These are phyloP conservation scores for Chaetorhynchus papuensis DNA, from an alignment of 2,113 vertebrate genomes.

Conservation along the genomic window DNA sequence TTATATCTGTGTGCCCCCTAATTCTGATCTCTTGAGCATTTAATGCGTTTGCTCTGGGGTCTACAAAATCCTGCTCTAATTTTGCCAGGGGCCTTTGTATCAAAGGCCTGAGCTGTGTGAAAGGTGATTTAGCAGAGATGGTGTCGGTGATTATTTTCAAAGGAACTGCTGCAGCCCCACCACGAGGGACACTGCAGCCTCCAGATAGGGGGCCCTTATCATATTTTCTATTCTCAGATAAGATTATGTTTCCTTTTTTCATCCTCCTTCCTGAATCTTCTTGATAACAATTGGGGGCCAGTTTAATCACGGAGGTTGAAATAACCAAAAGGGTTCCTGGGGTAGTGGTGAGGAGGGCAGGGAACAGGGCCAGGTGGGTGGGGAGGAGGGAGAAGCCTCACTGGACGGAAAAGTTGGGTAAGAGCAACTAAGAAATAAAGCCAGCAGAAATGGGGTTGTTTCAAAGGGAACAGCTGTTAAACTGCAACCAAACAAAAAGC, in stretches of 20 bases:
- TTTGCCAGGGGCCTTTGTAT: conserved; percentile 69
- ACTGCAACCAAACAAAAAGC: conserved; percentile 52
- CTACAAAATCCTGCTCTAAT: conserved; percentile 66
- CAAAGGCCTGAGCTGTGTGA: conserved; percentile 70
- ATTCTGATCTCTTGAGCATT: conserved; percentile 64
- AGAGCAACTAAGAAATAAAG: conserved; percentile 33
- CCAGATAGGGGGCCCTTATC: conserved; percentile 72
- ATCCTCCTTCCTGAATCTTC: conserved; percentile 72
- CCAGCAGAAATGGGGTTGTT: neutral
- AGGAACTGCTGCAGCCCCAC: conserved; percentile 70
- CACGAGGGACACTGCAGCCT: conserved; percentile 70
- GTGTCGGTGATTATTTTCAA: conserved; percentile 70
- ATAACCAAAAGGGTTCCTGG: conserved; percentile 50
- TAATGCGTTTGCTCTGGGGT: conserved; percentile 60
- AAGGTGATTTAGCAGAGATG: conserved; percentile 74
- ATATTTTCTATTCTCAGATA: conserved; percentile 73
- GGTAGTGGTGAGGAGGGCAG: conserved; percentile 9
- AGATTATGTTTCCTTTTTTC: conserved; percentile 72
- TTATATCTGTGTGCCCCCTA: conserved; percentile 54
- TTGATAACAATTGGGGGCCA: conserved; percentile 69
- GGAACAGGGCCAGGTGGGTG: conserved; percentile 21
- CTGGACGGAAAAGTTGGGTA: conserved; percentile 25
- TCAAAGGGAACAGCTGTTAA: conserved; percentile 60
- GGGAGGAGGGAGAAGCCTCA: neutral
- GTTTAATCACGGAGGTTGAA: conserved; percentile 65